These are phyloP conservation scores for Ptychadena robeensis DNA, from an alignment of 2,797 vertebrate genomes.

Conservation along the genomic window DNA sequence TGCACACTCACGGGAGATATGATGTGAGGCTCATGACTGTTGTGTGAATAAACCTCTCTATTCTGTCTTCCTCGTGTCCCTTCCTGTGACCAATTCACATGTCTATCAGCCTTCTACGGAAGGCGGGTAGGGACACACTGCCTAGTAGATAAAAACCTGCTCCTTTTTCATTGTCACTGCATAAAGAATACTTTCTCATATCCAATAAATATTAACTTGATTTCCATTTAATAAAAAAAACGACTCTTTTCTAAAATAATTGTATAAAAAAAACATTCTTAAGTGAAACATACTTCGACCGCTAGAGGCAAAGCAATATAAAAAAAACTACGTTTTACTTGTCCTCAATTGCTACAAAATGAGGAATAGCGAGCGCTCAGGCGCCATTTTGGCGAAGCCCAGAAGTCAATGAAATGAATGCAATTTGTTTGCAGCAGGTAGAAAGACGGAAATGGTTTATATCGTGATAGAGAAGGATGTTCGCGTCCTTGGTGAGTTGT, in stretches of 20 bases:
- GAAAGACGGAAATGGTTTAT: not conserved
- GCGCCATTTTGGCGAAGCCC: slow-evolving; percentile 16
- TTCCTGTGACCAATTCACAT: not conserved
- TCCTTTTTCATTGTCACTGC: not conserved
- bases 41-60: slow-evolving; percentile 3
- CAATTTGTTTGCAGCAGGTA: not conserved
- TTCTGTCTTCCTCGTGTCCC: not conserved
- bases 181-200: not conserved
- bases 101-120: not conserved
- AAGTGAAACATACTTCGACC: not conserved
- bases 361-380: no score
- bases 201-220: not conserved
- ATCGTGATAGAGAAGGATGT: not conserved
- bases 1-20: slow-evolving; percentile 44
- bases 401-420: no score
- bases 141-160: not conserved
- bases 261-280: not conserved
- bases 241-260: no score
- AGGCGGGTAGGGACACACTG: not conserved
- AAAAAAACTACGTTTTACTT: no score
- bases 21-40: slow-evolving; percentile 9
- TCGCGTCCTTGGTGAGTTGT: not conserved
- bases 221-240: not conserved
- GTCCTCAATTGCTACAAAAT: no score
- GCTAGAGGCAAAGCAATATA: not conserved